These are phyloP conservation scores for Pycnomerus fuliginosus DNA, from an alignment of 2,888 invertebrate genomes.

Conservation along the genomic window DNA sequence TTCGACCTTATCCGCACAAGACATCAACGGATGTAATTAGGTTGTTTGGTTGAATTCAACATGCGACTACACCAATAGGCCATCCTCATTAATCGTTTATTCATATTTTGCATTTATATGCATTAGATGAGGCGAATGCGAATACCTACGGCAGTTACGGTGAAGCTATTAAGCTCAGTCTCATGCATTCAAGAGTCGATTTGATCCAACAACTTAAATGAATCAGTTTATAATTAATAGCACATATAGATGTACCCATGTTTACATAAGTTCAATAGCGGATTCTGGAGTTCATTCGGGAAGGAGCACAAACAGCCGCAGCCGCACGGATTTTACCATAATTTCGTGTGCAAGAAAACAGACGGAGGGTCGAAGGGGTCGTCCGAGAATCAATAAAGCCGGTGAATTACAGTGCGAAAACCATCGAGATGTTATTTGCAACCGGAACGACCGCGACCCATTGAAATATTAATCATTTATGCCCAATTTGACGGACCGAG, in stretches of 20 bases:
- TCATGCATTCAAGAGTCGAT: too few species aligned
- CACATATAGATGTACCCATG: too few species aligned
- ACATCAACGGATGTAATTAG: slow-evolving; percentile 10
- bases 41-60: slow-evolving; percentile 3
- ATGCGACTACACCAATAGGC: too few species aligned
- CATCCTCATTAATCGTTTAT: too few species aligned
- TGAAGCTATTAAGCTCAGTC: too few species aligned
- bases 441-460: slow-evolving; percentile 9
- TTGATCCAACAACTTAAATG: too few species aligned
- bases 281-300: slow-evolving; percentile 11
- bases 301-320: slow-evolving; percentile 18
- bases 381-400: slow-evolving; percentile 13
- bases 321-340: slow-evolving; percentile 20
- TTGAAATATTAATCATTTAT: slow-evolving; percentile 16
- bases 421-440: slow-evolving; percentile 8
- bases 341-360: slow-evolving; percentile 24
- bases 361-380: slow-evolving; percentile 12
- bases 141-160: too few species aligned
- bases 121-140: too few species aligned
- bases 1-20: slow-evolving; percentile 8
- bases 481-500: slow-evolving; percentile 13
- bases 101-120: too few species aligned
- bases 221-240: too few species aligned
- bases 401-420: slow-evolving; percentile 12
- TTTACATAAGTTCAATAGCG: too few species aligned